phyloP scores from a whole-genome alignment of 2,888 invertebrate species.

The Syrista parreyssii region DNA sequence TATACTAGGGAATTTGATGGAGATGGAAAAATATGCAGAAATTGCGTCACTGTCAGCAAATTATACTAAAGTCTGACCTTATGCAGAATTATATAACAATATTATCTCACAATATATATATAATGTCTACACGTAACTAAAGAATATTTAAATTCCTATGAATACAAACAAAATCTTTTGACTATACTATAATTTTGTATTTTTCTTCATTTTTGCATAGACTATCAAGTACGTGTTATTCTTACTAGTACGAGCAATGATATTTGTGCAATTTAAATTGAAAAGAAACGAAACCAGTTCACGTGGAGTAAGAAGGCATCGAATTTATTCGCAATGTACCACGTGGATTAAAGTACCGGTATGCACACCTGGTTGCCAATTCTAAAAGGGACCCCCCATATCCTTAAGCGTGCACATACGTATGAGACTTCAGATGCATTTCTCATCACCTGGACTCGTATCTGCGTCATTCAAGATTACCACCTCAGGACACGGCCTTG shows the following conservation, averaged over 20 bases:
- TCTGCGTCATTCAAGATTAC: neutral
- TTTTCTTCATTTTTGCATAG: neutral
- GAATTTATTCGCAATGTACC: neutral
- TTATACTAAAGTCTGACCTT: neutral
- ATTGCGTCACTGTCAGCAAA: neutral
- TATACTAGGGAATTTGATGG: neutral
- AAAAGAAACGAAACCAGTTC: neutral
- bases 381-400: neutral
- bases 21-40: neutral
- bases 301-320: neutral
- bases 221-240: neutral
- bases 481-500: neutral
- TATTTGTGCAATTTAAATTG: neutral
- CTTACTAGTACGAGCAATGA: neutral
- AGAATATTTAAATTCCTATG: neutral
- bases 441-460: neutral
- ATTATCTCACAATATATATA: neutral
- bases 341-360: neutral
- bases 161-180: neutral
- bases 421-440: neutral
- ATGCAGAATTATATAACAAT: neutral
- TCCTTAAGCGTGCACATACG: neutral
- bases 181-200: neutral
- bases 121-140: neutral
- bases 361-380: neutral